phyloP scores from a whole-genome alignment of 2,113 vertebrate species.

The Progne subis region DNA sequence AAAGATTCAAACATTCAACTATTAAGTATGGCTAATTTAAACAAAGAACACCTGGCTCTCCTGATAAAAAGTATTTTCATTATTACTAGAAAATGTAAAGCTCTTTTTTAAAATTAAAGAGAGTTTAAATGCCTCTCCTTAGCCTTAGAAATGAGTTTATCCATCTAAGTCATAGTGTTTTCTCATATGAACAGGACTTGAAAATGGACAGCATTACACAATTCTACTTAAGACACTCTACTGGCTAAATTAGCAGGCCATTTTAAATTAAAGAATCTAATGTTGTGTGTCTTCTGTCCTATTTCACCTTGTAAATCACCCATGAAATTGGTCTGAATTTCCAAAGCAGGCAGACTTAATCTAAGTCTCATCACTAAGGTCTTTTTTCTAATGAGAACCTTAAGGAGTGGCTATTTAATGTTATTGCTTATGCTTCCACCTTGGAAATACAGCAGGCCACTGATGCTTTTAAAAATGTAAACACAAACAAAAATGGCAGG shows the following conservation, averaged over 20 bases:
- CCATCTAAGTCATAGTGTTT: not conserved
- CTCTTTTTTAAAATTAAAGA: not conserved
- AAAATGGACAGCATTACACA: not conserved
- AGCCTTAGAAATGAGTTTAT: not conserved
- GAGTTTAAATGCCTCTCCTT: not conserved
- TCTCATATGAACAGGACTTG: accelerated
- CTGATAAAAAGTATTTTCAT: not conserved
- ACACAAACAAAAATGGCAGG: not conserved
- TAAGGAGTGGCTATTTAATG: not conserved
- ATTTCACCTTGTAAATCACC: not conserved
- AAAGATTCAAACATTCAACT: not conserved
- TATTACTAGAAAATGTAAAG: not conserved
- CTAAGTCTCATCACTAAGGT: not conserved
- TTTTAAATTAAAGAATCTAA: not conserved
- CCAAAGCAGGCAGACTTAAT: not conserved
- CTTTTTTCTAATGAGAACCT: not conserved
- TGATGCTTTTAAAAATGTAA: not conserved
- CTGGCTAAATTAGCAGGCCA: not conserved
- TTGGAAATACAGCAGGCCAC: not conserved
- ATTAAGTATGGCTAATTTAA: not conserved
- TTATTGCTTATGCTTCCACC: not conserved
- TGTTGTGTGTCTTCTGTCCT: not conserved
- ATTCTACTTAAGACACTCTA: not conserved
- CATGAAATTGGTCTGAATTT: not conserved
- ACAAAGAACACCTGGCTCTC: not conserved